Evolutionary conservation across 1,140 invertebrate genomes (phyloP), one percentile per base, ranked within the genome.

Genomic region (Gryllus bimaculatus): DNA sequence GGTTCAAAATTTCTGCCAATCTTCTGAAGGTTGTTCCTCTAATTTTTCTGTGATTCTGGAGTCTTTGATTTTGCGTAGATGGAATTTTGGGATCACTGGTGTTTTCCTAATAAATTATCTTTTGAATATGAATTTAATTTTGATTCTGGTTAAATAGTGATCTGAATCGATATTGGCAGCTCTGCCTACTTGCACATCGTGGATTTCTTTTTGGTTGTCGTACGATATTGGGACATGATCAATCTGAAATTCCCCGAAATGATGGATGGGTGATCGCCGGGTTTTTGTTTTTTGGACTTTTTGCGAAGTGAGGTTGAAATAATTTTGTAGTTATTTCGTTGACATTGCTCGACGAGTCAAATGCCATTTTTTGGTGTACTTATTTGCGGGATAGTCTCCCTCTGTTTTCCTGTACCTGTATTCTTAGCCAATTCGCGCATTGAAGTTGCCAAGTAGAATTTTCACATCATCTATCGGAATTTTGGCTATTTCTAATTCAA

Each of bases 351-450:
- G 48, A 77, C 26, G 8, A 77, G 48, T 77, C 76, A 8, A 8
- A 20, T 18, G 8, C 76, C 39, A 49, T 77, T 77, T 48, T 8
- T 47, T 77, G 48, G 48, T 77, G 39, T 8, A 77, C 47, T 48
- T 47, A 39, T 77, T 8, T 12, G 10, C 76, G 8, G 76, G 48
- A 48, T 77, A 48, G 26, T 47, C 10, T 8, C 76, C 76, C 12
- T 12, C 47, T 8, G n/a, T 48, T 8, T 39, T 48, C 47, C 48
- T 49, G 48, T 20, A 47, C 48, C 20, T 47, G 8, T 49, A 12
- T 77, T 77, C 76, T 77, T 20, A 12, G 76, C 76, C 76, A 12
- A 77, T 8, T 77, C 47, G 76, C 47, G 76, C 26, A 20, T 77
- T 77, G 76, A 77, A 77, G 76, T 48, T 20, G 47, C 76, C 49